Evolutionary conservation across 2,113 vertebrate genomes (phyloP).

Genomic region (Crotophaga sulcirostris): DNA sequence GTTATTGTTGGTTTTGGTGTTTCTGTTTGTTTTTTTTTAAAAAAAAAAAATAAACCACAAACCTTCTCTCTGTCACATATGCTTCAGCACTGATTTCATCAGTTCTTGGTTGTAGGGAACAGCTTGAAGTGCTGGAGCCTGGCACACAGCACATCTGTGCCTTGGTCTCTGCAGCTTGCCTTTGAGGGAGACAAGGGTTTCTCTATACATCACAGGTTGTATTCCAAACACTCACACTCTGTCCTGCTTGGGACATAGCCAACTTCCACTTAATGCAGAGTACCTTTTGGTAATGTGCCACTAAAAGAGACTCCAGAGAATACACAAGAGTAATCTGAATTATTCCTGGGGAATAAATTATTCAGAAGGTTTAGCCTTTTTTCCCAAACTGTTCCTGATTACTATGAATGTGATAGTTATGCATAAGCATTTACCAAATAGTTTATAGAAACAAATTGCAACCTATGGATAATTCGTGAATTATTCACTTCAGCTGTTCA

Average conservation of each 20-base stretch:
- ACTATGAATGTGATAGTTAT: neutral
- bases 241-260: constrained; percentile 1
- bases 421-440: constrained; percentile 4
- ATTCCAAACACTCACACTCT: neutral
- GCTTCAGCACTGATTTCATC: neutral
- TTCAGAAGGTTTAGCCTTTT: constrained; percentile 18
- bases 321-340: accelerated
- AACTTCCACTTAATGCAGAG: neutral
- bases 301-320: neutral
- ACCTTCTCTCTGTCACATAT: neutral
- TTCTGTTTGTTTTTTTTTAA: neutral
- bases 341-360: constrained; percentile 41
- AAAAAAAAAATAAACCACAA: no score
- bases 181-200: neutral
- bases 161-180: neutral
- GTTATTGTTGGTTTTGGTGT: no score
- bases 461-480: neutral
- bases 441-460: constrained; percentile 34
- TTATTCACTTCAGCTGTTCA: constrained; percentile 34
- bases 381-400: neutral
- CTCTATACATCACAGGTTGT: neutral
- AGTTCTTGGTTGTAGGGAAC: neutral
- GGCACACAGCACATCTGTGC: neutral
- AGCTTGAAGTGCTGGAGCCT: neutral
- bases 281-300: neutral